phyloP scores from a whole-genome alignment of 2,113 vertebrate species.

The Corythornis vintsioides region DNA sequence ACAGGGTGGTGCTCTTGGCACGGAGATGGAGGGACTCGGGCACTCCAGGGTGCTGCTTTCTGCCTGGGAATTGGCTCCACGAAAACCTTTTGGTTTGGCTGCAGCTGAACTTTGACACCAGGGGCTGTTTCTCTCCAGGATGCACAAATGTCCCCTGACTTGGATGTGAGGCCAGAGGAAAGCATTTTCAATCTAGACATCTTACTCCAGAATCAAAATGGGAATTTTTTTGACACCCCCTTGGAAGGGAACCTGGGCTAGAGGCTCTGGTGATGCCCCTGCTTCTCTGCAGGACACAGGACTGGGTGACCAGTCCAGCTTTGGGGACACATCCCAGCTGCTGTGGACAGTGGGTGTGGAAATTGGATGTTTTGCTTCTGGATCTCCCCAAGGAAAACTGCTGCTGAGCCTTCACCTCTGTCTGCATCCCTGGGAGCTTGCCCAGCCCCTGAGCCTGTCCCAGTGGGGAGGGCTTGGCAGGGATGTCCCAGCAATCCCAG shows the following conservation, averaged over 20 bases:
- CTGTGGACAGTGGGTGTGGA: fast-evolving
- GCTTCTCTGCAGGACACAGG: background rate
- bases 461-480: fast-evolving
- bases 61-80: fast-evolving
- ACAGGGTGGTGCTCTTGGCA: constrained; percentile 52
- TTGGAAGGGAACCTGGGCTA: background rate
- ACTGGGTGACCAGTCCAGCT: fast-evolving
- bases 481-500: background rate
- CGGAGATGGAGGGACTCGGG: background rate
- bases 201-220: background rate
- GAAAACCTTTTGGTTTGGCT: background rate
- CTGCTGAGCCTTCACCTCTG: background rate
- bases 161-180: background rate
- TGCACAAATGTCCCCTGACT: background rate
- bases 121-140: background rate
- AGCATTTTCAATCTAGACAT: background rate
- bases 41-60: background rate
- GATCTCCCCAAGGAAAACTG: background rate
- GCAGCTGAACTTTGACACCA: background rate
- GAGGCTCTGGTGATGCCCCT: background rate
- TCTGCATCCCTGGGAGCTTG: background rate
- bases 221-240: background rate
- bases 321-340: fast-evolving
- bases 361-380: background rate
- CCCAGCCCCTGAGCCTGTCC: fast-evolving